Base-by-base conservation (phyloP, 2,797 vertebrate genomes). In the Cuniculus paca region DNA sequence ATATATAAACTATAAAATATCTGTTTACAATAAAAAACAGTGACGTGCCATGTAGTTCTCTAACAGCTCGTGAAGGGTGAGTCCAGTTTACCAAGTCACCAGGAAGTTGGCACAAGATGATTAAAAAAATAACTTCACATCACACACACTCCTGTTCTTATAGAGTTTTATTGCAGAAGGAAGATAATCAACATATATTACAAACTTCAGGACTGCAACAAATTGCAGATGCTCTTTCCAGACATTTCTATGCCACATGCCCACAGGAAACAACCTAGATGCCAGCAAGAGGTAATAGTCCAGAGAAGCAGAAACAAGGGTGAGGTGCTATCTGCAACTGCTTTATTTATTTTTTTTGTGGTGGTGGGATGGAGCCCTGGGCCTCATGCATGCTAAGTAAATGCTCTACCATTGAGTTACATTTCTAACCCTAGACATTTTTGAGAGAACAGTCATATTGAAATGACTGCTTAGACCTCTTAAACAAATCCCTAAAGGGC, bases 81-180 rank as follows among this genome's bases (percentile, higher is more conserved):
- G 22, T 58, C 36, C 8, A 16, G 36, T 16, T n/a, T 81, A 17
- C 0, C 20, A 12, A 0, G 93, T 83, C 90, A 39, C 3, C 0
- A 91, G 58, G 87, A 85, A 70, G 54, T 52, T 1, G 48, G 2
- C 26, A 72, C 2, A n/a, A n/a, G 68, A 82, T 16, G 54, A 60
- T 52, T 12, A 10, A 88, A 78, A 81, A 42, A 70, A 75, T 17
- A 45, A 45, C 90, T 60, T 14, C 48, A 88, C 28, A 54, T 12
- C 63, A 68, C 82, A 77, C 52, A 34, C 0, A 50, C 60, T 74
- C 4, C 24, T 83, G 39, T 61, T 96, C 89, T 89, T 22, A 26
- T 31, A 98, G 52, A 74, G 72, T 74, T 98, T 98, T 98, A 98
- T 98, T 98, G 96, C 77, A 81, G 96, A 91, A 97, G 54, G 61